Base-by-base conservation (phyloP, 2,797 vertebrate genomes). In the Brachyrhaphis roseni region DNA sequence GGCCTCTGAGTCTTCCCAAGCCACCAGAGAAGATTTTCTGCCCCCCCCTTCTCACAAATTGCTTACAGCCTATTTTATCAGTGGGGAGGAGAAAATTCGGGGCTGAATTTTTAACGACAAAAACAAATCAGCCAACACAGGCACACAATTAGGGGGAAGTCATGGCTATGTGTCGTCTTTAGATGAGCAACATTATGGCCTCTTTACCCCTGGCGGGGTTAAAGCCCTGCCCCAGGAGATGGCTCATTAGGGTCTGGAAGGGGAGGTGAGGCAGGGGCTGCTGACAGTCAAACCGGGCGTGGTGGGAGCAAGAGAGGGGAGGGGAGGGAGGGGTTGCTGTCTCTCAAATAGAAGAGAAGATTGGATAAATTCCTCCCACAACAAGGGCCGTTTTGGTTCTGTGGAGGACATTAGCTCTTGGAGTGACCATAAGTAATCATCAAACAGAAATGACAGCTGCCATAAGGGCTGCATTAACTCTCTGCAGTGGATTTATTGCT, bases 101-200 rank as follows among this genome's bases (percentile, higher is more conserved):
- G 90, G 93, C 94, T 95, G 96, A 95, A 96, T 97, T 95, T 93
- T 96, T 97, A 97, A 97, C 85, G 95, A 96, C 83, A 84, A 95
- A 95, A 97, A 97, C 95, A 97, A 97, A 97, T 97, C 96, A 97
- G 94, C 91, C 95, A 91, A 88, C 94, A 96, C 94, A 94, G 92
- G 92, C 91, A 86, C 91, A 95, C 95, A 96, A 97, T 97, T 97
- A 97, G 96, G 91, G 93, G 93, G 94, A 95, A 96, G 96, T 96
- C 92, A 94, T 93, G 94, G 95, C 95, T 96, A 96, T 94, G 96
- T 96, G 97, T 96, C 90, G 95, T 92, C 94, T 96, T 96, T 96
- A 97, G 97, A 97, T 96, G 96, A 97, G 95, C 95, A 96, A 96
- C 97, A 98, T 96, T 96, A 97, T 97, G 96, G 96, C 95, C 96